Conservation (phyloP, 2,797 vertebrate genomes). For the Sebastes minor region DNA sequence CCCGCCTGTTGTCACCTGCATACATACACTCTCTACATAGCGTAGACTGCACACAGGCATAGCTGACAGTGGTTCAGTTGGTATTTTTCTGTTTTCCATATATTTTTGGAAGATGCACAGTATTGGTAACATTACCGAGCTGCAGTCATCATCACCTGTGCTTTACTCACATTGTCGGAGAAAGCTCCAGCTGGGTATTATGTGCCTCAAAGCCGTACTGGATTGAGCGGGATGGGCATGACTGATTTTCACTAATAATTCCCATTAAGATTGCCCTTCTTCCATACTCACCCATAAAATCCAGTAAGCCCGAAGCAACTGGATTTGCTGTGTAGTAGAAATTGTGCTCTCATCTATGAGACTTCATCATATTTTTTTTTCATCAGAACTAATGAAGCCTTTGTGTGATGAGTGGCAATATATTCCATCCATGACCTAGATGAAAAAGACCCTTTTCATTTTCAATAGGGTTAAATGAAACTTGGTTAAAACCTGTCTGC, state of each 20-base stretch:
- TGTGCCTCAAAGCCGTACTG: not conserved
- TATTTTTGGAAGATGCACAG: not conserved
- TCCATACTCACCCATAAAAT: not conserved
- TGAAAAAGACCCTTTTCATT: not conserved
- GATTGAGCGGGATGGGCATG: not conserved
- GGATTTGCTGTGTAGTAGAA: constrained; percentile 19
- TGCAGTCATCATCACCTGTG: not conserved
- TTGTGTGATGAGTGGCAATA: not conserved
- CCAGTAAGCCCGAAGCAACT: not conserved
- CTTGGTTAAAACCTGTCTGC: not conserved
- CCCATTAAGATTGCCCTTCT: not conserved
- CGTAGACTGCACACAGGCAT: not conserved
- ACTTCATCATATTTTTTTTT: not conserved
- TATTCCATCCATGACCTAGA: not conserved
- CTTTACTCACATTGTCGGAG: not conserved
- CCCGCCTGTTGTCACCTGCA: not conserved
- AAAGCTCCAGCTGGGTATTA: not conserved
- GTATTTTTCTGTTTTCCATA: not conserved
- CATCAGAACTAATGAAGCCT: not conserved
- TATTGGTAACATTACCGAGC: not conserved
- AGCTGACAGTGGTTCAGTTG: not conserved
- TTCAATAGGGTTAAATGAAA: not conserved
- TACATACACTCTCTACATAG: not conserved
- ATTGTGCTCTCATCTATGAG: constrained; percentile 7
- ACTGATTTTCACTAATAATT: constrained; percentile 22